Evolutionary conservation across 2,797 vertebrate genomes (phyloP), one percentile per base, ranked within the genome.

Genomic region (Myotis daubentonii): DNA sequence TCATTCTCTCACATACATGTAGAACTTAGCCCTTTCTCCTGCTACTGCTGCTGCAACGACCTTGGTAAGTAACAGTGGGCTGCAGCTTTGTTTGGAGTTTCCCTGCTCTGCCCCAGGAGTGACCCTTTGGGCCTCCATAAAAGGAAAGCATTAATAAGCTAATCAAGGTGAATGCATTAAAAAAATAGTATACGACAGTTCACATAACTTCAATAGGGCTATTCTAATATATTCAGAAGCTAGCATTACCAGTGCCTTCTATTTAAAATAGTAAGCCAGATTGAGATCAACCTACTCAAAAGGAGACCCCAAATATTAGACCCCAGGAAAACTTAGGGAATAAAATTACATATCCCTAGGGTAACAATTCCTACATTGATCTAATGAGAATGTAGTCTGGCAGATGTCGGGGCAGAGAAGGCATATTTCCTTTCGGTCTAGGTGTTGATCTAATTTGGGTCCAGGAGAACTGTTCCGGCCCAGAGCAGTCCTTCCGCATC

Each of bases 21-120:
- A 97, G 95, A 96, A 92, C 95, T 97, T 97, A 97, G 95, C 95
- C 96, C 95, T 98, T 97, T 96, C 97, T 97, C 97, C 95, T 97
- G 95, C 96, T 96, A 51, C 96, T 96, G 96, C 97, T 97, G 96
- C 96, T 94, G 96, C 95, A 91, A 95, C 97, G 65, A 96, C 88
- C 87, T 95, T 80, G 95, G 95, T 96, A 97, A 97, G 96, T 96
- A 97, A 97, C 75, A 95, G 95, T 95, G 94, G 97, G 94, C 96
- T 96, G 94, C 96, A 97, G 96, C 95, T 96, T 89, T 93, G 80
- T 96, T 96, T 96, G 97, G 96, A 96, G 97, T 91, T 95, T 87
- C 93, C 90, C 68, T 95, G 93, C 80, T 97, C 96, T 96, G 96
- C 95, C 94, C 95, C 96, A 96, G 80, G 89, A 97, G 90, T 97